Percentiles rank a stretch among this genome's conserved stretches.
Conservation (phyloP, 2,888 invertebrate genomes). For the Drosophila robusta region DNA sequence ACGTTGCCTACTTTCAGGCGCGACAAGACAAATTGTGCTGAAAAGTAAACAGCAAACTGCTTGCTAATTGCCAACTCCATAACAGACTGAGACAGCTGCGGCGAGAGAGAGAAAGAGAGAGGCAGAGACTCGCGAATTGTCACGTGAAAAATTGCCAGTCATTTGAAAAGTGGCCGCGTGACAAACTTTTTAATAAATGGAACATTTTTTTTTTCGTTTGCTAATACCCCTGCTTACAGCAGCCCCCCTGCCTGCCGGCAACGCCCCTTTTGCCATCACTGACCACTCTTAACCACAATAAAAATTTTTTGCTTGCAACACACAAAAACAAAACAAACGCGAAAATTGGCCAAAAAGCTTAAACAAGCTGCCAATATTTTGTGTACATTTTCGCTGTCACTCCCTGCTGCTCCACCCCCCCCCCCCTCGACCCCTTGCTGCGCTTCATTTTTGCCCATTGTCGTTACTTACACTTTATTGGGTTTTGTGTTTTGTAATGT, state of each 20-base stretch:
- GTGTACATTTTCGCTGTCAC: slow-evolving; percentile 64
- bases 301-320: slow-evolving; percentile 33
- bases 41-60: slow-evolving; percentile 73
- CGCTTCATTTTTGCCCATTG: slow-evolving; percentile 47
- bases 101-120: not conserved
- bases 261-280: slow-evolving; percentile 1
- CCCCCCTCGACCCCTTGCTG: not conserved
- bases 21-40: slow-evolving; percentile 74
- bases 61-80: slow-evolving; percentile 67
- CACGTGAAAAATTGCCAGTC: slow-evolving; percentile 79
- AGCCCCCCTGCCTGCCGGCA: not conserved
- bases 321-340: slow-evolving; percentile 49
- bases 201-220: slow-evolving; percentile 57
- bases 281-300: slow-evolving; percentile 65
- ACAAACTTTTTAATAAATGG: slow-evolving; percentile 78
- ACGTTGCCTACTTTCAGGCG: slow-evolving; percentile 69
- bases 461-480: slow-evolving; percentile 79
- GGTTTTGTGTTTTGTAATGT: slow-evolving; percentile 66
- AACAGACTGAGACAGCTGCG: slow-evolving; percentile 3
- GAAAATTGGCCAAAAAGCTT: slow-evolving; percentile 76
- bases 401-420: not conserved
- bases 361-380: slow-evolving; percentile 80
- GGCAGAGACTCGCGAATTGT: slow-evolving; percentile 54
- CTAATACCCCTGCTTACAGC: slow-evolving; percentile 19
- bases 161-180: slow-evolving; percentile 74